Conservation (phyloP, 2,113 vertebrate species). For the Zosterops japonicus region DNA sequence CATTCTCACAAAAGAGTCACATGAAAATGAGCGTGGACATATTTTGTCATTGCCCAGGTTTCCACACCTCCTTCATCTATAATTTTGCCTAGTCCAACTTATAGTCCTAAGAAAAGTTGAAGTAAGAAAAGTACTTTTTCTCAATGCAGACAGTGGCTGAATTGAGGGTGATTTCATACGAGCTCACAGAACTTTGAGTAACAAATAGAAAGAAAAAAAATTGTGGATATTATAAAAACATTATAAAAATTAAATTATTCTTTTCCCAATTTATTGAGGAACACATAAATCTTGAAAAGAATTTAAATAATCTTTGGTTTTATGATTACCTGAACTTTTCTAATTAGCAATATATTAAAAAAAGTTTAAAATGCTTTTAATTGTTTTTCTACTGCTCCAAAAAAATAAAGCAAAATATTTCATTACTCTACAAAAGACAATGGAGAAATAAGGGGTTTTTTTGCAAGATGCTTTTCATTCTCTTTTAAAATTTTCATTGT, state of each 20-base stretch:
- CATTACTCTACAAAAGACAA: neutral
- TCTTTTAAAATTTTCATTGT: neutral
- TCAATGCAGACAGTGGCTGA: rapidly evolving
- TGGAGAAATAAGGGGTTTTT: rapidly evolving
- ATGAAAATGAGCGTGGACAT: neutral
- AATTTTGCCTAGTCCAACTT: rapidly evolving
- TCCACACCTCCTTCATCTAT: neutral
- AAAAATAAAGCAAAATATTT: neutral
- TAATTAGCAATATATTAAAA: neutral
- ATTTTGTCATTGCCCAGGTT: neutral
- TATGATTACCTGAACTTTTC: neutral
- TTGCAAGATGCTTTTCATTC: neutral
- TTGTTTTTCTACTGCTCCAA: neutral
- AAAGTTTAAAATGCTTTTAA: neutral
- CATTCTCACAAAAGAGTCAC: neutral
- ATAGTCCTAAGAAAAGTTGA: neutral
- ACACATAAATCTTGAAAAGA: neutral
- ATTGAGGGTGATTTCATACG: neutral
- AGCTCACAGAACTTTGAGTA: neutral
- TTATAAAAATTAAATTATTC: neutral
- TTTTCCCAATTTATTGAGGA: neutral
- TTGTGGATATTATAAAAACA: rapidly evolving
- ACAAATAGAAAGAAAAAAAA: neutral
- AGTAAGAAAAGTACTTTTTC: neutral
- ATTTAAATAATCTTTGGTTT: rapidly evolving